Evolutionary conservation across 2,888 invertebrate genomes (phyloP), one percentile per base, ranked within the genome.

Genomic region (Eurytoma californica): DNA sequence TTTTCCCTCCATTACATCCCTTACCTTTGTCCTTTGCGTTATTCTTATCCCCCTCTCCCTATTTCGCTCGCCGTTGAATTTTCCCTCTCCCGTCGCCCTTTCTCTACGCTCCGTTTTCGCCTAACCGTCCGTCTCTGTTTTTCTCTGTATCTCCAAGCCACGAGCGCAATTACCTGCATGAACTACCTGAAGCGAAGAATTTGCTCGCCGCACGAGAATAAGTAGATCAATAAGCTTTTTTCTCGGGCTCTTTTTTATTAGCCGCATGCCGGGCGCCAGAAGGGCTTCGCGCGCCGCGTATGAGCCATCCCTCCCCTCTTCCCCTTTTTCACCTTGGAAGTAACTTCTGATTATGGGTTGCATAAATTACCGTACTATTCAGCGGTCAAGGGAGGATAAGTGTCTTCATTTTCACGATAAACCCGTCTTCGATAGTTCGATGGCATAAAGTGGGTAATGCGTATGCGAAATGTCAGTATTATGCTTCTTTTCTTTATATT

Each of bases 161-260:
- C 57, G 47, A 61, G 67, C 65, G 72, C 72, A 72, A 78, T 78
- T 78, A 73, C 67, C 68, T 67, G 72, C 72, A 78, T 78, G 78
- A 78, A 72, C 69, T 68, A 49, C 58, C 53, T n/a, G 60, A 66
- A 72, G 63, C 65, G 30, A 58, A 66, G 58, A 67, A 78, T 72
- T 72, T 57, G 65, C 66, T 66, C 61, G 60, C 55, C 53, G 53
- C 68, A 72, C 72, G 72, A 61, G 77, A 78, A 67, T 72, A 72
- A 72, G 72, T 72, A 72, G 72, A 77, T 77, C 72, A 63, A 72
- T 78, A 78, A 72, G 60, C 67, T 67, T 67, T 78, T 66, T 67
- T 60, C 53, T 58, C 18, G 18, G 72, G 24, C 53, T 67, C 66
- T 78, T 72, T 66, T 77, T 70, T 60, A 72, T 63, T 65, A 66